Base-by-base conservation (phyloP, 1,140 invertebrate genomes). In the Drosophila arizonae region DNA sequence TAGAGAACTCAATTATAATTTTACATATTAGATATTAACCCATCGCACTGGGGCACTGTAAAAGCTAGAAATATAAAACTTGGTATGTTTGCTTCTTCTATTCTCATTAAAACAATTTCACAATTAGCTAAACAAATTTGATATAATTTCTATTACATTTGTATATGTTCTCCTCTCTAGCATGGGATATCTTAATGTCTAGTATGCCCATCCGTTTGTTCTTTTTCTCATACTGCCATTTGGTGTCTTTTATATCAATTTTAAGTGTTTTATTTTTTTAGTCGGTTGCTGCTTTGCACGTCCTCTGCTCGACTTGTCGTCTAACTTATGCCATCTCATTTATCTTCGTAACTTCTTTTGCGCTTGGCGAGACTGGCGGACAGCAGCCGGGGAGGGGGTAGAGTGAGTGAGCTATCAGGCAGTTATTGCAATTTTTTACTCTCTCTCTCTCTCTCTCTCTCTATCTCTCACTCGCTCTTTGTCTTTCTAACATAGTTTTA, bases 261-360 rank as follows among this genome's bases (percentile, higher is more conserved):
- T 77, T 78, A 72, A 74, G 79, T 79, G 63, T 84, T 68, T 65
- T 52, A 62, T 76, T 76, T 80, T 67, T 51, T 72, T 50, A 61
- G 60, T 72, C 60, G 36, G 15, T 48, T 51, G 10, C 36, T 74
- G 64, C 46, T 30, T 60, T 62, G 57, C 66, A 57, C 79, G 73
- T 66, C 54, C 63, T 66, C 58, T 74, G 79, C 87, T 75, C 84
- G 71, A 88, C 77, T 87, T 87, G 84, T 87, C 80, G 76, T 80
- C 84, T 84, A 87, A 87, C 84, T 87, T 87, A 87, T 88, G 84
- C 80, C 84, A 88, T 84, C 85, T 88, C 84, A 88, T 87, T 87
- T 87, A 87, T 87, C 84, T 87, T 87, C 77, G 84, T 87, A 88
- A 88, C 84, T 82, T 66, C 51, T 55, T 54, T 56, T 24, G 58